Conservation (phyloP, 1,140 invertebrate genomes). For the Macrobrachium nipponense region DNA sequence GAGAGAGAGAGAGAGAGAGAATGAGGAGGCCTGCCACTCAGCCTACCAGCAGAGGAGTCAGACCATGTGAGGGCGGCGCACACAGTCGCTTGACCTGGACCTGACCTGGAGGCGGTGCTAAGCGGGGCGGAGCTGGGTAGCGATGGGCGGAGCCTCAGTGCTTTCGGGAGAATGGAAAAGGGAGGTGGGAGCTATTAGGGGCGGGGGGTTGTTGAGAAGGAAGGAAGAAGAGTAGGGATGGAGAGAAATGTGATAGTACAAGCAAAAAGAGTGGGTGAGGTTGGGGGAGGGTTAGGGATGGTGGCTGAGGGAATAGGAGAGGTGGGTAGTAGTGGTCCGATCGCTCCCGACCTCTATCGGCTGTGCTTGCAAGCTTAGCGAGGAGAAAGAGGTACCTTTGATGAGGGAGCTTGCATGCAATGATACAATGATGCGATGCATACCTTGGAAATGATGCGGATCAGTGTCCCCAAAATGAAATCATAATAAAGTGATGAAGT, state of each 20-base stretch:
- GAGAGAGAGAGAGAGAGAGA: too few species aligned
- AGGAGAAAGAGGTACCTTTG: constrained; percentile 6
- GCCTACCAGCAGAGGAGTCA: too few species aligned
- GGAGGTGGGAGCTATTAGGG: constrained; percentile 2
- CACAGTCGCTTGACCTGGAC: too few species aligned
- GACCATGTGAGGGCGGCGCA: too few species aligned
- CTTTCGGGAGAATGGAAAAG: not conserved
- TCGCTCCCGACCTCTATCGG: constrained; percentile 11
- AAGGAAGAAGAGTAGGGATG: too few species aligned
- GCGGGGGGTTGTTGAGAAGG: too few species aligned
- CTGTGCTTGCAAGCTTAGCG: constrained; percentile 8
- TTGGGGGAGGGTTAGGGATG: not conserved
- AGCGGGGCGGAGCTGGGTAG: not conserved
- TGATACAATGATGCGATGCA: constrained; percentile 1
- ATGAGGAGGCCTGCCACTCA: too few species aligned
- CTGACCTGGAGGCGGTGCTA: too few species aligned
- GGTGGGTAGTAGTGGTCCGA: not conserved
- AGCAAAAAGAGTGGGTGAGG: too few species aligned
- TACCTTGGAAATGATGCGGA: not conserved
- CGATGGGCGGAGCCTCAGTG: constrained; percentile 5
- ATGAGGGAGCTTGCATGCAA: constrained; percentile 4
- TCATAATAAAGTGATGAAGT: constrained; percentile 14
- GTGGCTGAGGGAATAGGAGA: not conserved
- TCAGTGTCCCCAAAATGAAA: not conserved
- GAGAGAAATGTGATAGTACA: too few species aligned